phyloP scores from a whole-genome alignment of 2,113 vertebrate species.

The Ellobius talpinus region DNA sequence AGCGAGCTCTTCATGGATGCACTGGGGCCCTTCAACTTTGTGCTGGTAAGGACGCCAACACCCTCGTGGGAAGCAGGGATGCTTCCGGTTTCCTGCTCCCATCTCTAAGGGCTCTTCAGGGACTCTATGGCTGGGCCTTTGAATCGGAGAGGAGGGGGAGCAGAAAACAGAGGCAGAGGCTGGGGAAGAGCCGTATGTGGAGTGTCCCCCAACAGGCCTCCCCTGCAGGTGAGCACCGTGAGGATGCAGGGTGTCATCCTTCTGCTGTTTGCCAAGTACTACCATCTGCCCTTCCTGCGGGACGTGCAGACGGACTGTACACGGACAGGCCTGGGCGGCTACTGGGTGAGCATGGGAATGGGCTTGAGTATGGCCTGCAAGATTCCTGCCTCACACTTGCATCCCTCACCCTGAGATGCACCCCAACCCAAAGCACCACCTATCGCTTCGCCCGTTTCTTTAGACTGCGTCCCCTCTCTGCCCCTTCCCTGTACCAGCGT shows the following conservation, averaged over 20 bases:
- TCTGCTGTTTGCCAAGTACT: slow-evolving; percentile 95
- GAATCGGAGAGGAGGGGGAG: not conserved
- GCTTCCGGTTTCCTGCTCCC: not conserved
- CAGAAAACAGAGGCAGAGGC: not conserved
- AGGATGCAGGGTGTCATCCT: slow-evolving; percentile 98
- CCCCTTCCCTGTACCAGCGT: accelerated
- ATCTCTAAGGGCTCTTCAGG: not conserved
- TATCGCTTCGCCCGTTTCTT: not conserved
- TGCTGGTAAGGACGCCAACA: slow-evolving; percentile 89
- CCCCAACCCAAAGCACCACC: not conserved
- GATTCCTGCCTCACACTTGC: not conserved
- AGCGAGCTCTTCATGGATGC: slow-evolving; percentile 97
- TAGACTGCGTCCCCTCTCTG: not conserved
- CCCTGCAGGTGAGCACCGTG: slow-evolving; percentile 93
- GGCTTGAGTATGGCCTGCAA: not conserved
- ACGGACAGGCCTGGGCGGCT: slow-evolving; percentile 96
- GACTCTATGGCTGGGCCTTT: not conserved
- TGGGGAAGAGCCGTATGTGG: accelerated
- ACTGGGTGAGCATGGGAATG: slow-evolving; percentile 89
- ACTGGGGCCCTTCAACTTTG: slow-evolving; percentile 94
- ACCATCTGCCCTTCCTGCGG: slow-evolving; percentile 92
- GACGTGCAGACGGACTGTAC: slow-evolving; percentile 94
- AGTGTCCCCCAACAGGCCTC: not conserved
- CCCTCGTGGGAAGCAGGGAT: not conserved
- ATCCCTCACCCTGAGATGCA: too few relatives aligned